Evolutionary conservation across 2,888 invertebrate species (phyloP), one percentile per base, ranked within the genome.

Genomic region (Lysandra coridon): DNA sequence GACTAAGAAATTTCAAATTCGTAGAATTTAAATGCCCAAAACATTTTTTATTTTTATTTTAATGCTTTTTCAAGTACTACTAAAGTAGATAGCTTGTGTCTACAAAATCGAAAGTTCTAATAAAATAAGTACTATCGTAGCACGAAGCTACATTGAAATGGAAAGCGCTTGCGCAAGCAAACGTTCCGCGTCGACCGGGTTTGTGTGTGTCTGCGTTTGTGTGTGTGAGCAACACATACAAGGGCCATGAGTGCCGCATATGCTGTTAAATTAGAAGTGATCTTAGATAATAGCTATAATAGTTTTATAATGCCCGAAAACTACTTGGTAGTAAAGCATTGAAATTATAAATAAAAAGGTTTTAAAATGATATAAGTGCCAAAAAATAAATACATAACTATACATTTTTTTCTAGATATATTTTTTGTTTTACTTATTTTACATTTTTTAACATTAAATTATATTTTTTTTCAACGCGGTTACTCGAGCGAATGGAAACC

Each of bases 91-190:
- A 53, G 57, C 60, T 64, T 78, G 40, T 79, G 74, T 78, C 80
- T 81, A 78, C 81, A 81, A 83, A 80, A 81, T 80, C 78, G 82
- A 83, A 83, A 82, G 80, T 81, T 81, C 78, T 78, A 81, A 80
- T 80, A 81, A 81, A 79, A 81, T 82, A 78, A 81, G 79, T 82
- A 73, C 80, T 80, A 80, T 80, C 33, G 79, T 53, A 79, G 80
- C 75, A 75, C 77, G 80, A 81, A 80, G 82, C 82, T 81, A 82
- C 85, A 88, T 91, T 91, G 93, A 93, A 93, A 93, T 90, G 91
- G 93, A 94, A 93, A 94, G 93, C 91, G 90, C 87, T 94, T 93
- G 91, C 92, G 92, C 92, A 94, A 94, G 92, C 92, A 93, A 94
- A 88, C 83, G 81, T 84, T 84, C 82, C 83, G 85, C 84, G 84